Evolutionary conservation across 2,797 vertebrate species (phyloP).

Genomic region (Naso thynnoides): DNA sequence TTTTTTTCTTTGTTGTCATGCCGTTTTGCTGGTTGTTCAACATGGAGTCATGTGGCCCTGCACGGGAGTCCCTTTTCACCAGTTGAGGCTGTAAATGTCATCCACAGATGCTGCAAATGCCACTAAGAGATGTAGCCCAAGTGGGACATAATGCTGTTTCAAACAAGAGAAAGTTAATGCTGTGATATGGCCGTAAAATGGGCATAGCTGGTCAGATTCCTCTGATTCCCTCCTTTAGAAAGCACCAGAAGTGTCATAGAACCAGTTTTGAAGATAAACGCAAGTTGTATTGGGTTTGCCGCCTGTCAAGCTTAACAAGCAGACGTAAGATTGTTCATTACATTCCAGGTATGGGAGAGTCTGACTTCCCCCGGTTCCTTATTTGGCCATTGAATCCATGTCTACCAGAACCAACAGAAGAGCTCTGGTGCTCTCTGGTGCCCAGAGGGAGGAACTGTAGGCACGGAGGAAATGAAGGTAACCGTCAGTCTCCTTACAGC

Average conservation of each 20-base stretch:
- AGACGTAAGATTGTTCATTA: conserved; percentile 38
- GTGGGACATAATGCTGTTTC: conserved; percentile 36
- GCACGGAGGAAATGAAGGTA: conserved; percentile 56
- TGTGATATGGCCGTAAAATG: conserved; percentile 64
- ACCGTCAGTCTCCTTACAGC: conserved; percentile 15
- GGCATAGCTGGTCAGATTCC: conserved; percentile 53
- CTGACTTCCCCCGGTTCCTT: conserved; percentile 38
- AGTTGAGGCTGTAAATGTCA: conserved; percentile 37
- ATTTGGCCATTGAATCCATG: conserved; percentile 40
- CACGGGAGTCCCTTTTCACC: conserved; percentile 51
- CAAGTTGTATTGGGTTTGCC: conserved; percentile 34
- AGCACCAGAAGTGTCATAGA: conserved; percentile 44
- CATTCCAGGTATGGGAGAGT: conserved; percentile 60
- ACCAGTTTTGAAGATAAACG: conserved; percentile 45
- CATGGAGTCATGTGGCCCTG: conserved; percentile 48
- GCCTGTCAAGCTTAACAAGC: neutral
- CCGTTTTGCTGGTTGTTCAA: conserved; percentile 77
- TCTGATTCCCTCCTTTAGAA: conserved; percentile 32
- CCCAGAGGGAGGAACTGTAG: conserved; percentile 59
- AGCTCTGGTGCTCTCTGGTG: conserved; percentile 78
- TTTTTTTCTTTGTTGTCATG: conserved; percentile 65
- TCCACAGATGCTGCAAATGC: conserved; percentile 53
- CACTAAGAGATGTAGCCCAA: conserved; percentile 25
- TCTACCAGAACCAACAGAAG: conserved; percentile 46
- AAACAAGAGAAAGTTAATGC: conserved; percentile 39